Evolutionary conservation across 2,113 vertebrate genomes (phyloP), one percentile per base, ranked within the genome.

Genomic region (Crocuta crocuta): DNA sequence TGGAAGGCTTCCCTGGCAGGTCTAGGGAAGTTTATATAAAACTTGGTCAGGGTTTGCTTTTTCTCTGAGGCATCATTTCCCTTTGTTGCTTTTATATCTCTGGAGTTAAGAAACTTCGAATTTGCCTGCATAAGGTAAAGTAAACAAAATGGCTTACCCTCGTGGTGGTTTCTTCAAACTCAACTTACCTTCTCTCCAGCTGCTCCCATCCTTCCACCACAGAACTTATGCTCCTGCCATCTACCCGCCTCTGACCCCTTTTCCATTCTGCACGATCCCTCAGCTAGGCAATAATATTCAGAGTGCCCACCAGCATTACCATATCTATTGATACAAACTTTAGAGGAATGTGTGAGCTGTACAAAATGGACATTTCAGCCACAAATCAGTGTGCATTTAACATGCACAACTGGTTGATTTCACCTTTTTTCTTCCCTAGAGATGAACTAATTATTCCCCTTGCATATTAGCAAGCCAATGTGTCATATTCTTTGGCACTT

Each of bases 381-480:
- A 98, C 97, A 98, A 98, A 97, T 96, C 96, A 97, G 89, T 97
- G 21, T 80, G 6, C 87, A 91, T 98, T 98, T 98, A 96, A 95
- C 91, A 93, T 58, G 80, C 94, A 87, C 85, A 85, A 35, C 50
- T 93, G 92, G 87, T 85, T 88, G 81, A 82, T 86, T 89, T 98
- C 89, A 55, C 66, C 35, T 89, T 97, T 66, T 83, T 88, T 89
- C 78, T 79, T 97, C 4, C 70, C 10, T 86, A 94, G 39, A 65
- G 31, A 90, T 12, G 19, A 53, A 92, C 13, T 92, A 81, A 90
- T 80, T 81, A 78, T 94, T 94, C 55, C 13, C 17, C 31, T 84
- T 94, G 50, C 4, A 28, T 91, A 24, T 78, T 78, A 95, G 58
- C 82, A 97, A 95, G 79, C 50, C n/a, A 78, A 63, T 4, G 10